These are phyloP conservation scores for Pituophis catenifer DNA, from an alignment of 2,113 vertebrate species.

Conservation along the genomic window DNA sequence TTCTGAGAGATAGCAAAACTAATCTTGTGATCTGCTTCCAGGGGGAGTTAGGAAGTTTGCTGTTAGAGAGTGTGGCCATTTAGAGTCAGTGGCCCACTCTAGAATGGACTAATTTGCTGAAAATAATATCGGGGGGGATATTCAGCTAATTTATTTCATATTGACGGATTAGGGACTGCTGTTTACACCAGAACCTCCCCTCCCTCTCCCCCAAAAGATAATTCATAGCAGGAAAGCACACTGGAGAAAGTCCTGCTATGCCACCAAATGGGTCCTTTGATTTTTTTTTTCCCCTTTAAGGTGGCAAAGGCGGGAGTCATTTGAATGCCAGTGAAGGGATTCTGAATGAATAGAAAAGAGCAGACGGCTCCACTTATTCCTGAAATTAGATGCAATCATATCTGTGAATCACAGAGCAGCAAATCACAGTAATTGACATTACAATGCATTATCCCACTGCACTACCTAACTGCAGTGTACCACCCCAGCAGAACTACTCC, in stretches of 20 bases:
- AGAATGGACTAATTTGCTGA: slow-evolving; percentile 32
- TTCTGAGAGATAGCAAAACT: slow-evolving; percentile 4
- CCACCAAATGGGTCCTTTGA: slow-evolving; percentile 41
- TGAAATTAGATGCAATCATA: slow-evolving; percentile 70
- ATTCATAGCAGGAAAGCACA: slow-evolving; percentile 8
- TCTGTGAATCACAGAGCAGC: slow-evolving; percentile 65
- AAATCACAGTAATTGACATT: slow-evolving; percentile 67
- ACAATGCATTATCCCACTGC: slow-evolving; percentile 45
- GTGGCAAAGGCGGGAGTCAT: slow-evolving; percentile 54
- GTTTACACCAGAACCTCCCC: slow-evolving; percentile 14
- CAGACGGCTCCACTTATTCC: slow-evolving; percentile 64
- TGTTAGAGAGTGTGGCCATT: neutral
- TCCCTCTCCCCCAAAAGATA: neutral
- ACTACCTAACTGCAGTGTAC: slow-evolving; percentile 46
- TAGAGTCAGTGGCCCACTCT: neutral
- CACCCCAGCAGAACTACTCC: slow-evolving; percentile 47
- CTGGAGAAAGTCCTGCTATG: slow-evolving; percentile 29
- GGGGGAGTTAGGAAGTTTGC: neutral
- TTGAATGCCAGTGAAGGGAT: slow-evolving; percentile 49
- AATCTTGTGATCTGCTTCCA: slow-evolving; percentile 5
- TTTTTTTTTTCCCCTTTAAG: slow-evolving; percentile 31
- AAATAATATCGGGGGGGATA: neutral
- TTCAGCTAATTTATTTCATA: slow-evolving; percentile 1
- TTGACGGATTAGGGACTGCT: slow-evolving; percentile 18
- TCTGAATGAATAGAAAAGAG: slow-evolving; percentile 65